Conservation (phyloP, 2,797 vertebrate genomes). For the Myotis myotis region DNA sequence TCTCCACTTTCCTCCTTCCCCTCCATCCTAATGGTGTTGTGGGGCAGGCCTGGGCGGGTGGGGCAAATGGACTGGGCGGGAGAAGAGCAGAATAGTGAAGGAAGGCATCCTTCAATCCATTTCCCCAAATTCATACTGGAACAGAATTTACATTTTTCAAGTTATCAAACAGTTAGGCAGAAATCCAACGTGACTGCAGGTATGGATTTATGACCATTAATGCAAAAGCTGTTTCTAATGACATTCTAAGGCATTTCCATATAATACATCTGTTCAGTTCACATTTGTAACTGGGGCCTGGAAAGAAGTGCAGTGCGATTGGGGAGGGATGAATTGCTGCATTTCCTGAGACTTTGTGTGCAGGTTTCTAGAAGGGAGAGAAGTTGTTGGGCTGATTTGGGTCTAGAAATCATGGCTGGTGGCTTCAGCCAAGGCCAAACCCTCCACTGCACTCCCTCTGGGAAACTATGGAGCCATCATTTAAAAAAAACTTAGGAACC, state of each 20-base stretch:
- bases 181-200: slow-evolving; percentile 48
- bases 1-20: background rate
- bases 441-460: background rate
- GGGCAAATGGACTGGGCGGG: background rate
- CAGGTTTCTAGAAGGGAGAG: background rate
- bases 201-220: slow-evolving; percentile 65
- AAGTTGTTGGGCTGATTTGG: background rate
- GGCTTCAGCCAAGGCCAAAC: background rate
- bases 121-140: slow-evolving; percentile 40
- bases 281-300: slow-evolving; percentile 61
- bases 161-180: slow-evolving; percentile 22
- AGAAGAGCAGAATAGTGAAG: background rate
- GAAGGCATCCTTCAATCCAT: background rate
- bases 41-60: background rate
- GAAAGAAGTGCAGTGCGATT: slow-evolving; percentile 11
- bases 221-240: slow-evolving; percentile 68
- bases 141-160: slow-evolving; percentile 43
- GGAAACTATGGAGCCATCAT: background rate
- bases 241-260: slow-evolving; percentile 68
- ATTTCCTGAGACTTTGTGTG: background rate
- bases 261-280: slow-evolving; percentile 60
- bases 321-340: background rate
- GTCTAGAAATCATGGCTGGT: background rate
- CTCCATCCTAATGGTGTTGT: background rate
- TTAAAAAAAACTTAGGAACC: background rate